Evolutionary conservation across 1,140 invertebrate genomes (phyloP).

Genomic region (Hyphantria cunea): DNA sequence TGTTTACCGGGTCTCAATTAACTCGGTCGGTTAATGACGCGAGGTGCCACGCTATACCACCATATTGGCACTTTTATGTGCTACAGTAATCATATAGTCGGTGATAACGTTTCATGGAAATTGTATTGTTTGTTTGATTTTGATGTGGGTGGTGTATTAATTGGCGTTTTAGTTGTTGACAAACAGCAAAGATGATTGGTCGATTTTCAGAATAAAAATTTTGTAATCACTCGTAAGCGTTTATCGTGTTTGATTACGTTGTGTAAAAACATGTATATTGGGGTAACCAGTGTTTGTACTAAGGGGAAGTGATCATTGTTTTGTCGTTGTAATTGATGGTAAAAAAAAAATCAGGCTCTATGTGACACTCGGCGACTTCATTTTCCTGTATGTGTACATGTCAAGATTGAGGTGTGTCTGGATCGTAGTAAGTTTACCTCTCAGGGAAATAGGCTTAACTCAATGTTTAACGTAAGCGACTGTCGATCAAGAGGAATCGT

Average conservation of each 20-base stretch:
- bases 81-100: slow-evolving; percentile 16
- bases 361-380: no score
- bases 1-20: slow-evolving; percentile 37
- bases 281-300: no score
- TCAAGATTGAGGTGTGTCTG: no score
- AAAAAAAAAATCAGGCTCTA: no score
- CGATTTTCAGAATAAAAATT: neutral
- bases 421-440: no score
- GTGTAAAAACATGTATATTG: no score
- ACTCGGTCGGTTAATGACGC: slow-evolving; percentile 36
- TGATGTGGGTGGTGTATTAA: slow-evolving; percentile 15
- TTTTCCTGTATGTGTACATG: no score
- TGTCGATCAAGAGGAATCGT: no score
- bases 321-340: no score
- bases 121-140: slow-evolving; percentile 26
- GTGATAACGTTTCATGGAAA: slow-evolving; percentile 28
- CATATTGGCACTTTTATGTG: slow-evolving; percentile 21
- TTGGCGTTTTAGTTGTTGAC: slow-evolving; percentile 4
- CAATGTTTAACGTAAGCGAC: no score
- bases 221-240: neutral
- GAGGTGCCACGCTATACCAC: slow-evolving; percentile 13
- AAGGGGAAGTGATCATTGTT: no score
- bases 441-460: no score
- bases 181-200: slow-evolving; percentile 4
- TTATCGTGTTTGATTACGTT: neutral